Percentiles rank a stretch among this genome's conserved stretches.
phyloP scores from a whole-genome alignment of 2,888 invertebrate genomes.

The Biston betularia region DNA sequence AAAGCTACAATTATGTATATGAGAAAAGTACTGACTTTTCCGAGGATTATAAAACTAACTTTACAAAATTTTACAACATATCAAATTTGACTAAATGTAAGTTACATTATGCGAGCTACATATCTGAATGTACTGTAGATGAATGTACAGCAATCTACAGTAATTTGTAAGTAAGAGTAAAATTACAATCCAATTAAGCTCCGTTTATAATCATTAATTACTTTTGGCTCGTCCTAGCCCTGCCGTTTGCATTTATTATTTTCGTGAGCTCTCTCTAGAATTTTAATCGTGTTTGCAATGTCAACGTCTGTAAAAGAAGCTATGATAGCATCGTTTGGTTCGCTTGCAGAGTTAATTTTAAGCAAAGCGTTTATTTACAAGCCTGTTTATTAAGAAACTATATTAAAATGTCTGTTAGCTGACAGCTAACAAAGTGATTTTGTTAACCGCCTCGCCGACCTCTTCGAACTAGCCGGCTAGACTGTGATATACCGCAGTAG shows the following conservation, averaged over 20 bases:
- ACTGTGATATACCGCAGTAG: conserved; percentile 1
- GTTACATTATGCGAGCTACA: background rate
- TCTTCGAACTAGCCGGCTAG: conserved; percentile 10
- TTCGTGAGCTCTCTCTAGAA: conserved; percentile 56
- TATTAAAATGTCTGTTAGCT: conserved; percentile 20
- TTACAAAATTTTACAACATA: conserved; percentile 3
- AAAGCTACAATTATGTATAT: conserved; percentile 16
- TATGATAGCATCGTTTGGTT: conserved; percentile 48
- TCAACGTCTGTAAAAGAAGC: conserved; percentile 48
- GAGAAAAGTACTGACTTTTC: background rate
- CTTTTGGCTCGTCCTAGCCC: conserved; percentile 60
- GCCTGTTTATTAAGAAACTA: conserved; percentile 17
- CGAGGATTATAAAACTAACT: background rate
- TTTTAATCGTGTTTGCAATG: conserved; percentile 62
- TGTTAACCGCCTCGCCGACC: conserved; percentile 11
- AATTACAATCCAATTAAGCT: conserved; percentile 67
- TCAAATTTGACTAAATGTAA: background rate
- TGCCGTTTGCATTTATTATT: conserved; percentile 69
- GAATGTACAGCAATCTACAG: conserved; percentile 40
- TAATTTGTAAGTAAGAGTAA: conserved; percentile 64
- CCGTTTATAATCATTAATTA: conserved; percentile 73
- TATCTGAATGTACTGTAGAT: conserved; percentile 37
- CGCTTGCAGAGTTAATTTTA: conserved; percentile 47
- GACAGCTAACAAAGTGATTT: conserved; percentile 4
- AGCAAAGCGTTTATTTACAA: conserved; percentile 33